These are phyloP conservation scores for Osedax frankpressi DNA, from an alignment of 2,888 invertebrate genomes.

Conservation along the genomic window DNA sequence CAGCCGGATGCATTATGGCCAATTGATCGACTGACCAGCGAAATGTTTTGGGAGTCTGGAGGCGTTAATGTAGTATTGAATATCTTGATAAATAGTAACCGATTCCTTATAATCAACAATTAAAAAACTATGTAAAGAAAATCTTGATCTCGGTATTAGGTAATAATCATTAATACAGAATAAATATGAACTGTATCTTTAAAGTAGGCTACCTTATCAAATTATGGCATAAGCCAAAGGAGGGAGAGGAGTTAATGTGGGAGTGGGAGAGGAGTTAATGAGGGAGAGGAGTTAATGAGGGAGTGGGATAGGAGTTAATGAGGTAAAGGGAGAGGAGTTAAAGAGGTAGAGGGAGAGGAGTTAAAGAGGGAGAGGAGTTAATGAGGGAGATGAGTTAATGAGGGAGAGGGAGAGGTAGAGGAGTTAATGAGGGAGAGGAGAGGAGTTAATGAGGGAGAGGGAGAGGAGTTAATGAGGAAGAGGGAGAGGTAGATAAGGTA, in stretches of 20 bases:
- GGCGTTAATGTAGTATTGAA: too few species aligned
- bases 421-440: neutral
- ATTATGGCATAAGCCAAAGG: neutral
- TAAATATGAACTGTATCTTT: too few species aligned
- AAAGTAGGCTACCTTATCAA: too few species aligned
- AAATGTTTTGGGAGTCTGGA: constrained; percentile 27
- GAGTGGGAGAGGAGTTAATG: neutral
- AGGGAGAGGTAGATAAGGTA: neutral
- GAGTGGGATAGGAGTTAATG: neutral
- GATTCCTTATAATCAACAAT: too few species aligned
- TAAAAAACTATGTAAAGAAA: too few species aligned
- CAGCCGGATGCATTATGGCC: constrained; percentile 38
- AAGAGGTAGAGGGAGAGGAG: too few species aligned
- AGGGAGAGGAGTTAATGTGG: neutral
- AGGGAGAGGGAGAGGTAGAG: neutral
- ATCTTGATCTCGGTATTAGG: too few species aligned
- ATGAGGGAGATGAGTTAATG: neutral
- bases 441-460: neutral
- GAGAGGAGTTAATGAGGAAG: neutral
- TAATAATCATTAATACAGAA: too few species aligned
- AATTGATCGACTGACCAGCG: constrained; percentile 42
- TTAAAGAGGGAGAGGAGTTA: too few species aligned
- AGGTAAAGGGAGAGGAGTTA: neutral
- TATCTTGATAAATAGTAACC: too few species aligned
- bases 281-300: neutral